Conservation (phyloP, 2,888 invertebrate genomes). For the Drosophila diplacantha region DNA sequence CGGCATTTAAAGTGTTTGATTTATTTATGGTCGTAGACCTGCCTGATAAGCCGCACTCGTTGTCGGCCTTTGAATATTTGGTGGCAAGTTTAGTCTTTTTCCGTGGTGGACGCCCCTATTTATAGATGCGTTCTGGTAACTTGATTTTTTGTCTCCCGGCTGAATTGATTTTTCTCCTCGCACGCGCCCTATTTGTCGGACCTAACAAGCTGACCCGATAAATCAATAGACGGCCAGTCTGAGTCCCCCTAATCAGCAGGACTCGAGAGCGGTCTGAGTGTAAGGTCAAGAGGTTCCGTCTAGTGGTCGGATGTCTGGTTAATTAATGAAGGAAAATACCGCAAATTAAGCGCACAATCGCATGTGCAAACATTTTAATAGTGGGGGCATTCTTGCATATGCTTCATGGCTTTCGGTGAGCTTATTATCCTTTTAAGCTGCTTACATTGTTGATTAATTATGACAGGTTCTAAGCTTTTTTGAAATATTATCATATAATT, state of each 20-base stretch:
- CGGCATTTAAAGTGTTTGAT: slow-evolving; percentile 29
- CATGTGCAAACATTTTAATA: slow-evolving; percentile 10
- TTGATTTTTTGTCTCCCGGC: slow-evolving; percentile 24
- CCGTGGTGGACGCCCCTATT: slow-evolving; percentile 14
- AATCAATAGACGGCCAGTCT: slow-evolving; percentile 29
- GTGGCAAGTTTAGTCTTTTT: slow-evolving; percentile 9
- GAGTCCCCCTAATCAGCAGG: slow-evolving; percentile 9
- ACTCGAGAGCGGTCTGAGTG: slow-evolving; percentile 17
- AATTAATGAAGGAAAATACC: slow-evolving; percentile 46
- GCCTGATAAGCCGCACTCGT: slow-evolving; percentile 6
- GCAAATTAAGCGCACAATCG: slow-evolving; percentile 31
- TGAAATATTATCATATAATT: background rate
- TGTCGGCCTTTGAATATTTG: slow-evolving; percentile 16
- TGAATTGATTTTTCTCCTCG: slow-evolving; percentile 26
- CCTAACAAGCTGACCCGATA: slow-evolving; percentile 18
- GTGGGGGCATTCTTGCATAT: background rate
- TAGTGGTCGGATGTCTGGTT: slow-evolving; percentile 26
- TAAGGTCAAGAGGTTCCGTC: slow-evolving; percentile 39
- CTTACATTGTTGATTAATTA: background rate
- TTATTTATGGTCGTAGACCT: slow-evolving; percentile 28
- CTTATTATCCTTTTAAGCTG: background rate
- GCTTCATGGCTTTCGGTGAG: background rate
- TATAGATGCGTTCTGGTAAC: slow-evolving; percentile 22
- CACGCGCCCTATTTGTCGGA: slow-evolving; percentile 8
- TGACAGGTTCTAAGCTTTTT: background rate